Conservation (phyloP, 2,888 invertebrate genomes). For the Molorchus minor region DNA sequence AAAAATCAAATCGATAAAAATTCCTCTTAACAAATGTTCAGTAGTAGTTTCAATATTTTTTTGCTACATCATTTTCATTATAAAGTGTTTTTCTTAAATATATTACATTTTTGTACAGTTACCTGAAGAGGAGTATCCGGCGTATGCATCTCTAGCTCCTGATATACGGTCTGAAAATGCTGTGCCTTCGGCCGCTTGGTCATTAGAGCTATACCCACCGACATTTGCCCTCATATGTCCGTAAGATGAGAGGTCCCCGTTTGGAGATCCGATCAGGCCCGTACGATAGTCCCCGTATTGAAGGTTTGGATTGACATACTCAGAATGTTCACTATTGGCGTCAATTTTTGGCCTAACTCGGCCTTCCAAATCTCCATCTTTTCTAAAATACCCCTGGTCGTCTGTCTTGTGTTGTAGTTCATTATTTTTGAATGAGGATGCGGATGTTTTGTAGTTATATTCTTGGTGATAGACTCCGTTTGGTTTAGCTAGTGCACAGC, state of each 20-base stretch:
- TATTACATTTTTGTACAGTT: too few relatives aligned
- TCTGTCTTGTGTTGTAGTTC: constrained; percentile 60
- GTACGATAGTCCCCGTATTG: constrained; percentile 28
- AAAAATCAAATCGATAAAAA: too few relatives aligned
- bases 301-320: constrained; percentile 58
- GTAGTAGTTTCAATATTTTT: too few relatives aligned
- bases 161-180: constrained; percentile 31
- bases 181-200: constrained; percentile 31
- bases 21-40: too few relatives aligned
- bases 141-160: constrained; percentile 25
- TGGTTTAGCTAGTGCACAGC: constrained; percentile 46
- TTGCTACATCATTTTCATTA: too few relatives aligned
- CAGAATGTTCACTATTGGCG: constrained; percentile 57
- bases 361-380: constrained; percentile 59
- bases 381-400: constrained; percentile 58
- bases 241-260: constrained; percentile 36
- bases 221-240: constrained; percentile 42
- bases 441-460: constrained; percentile 59
- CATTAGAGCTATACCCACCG: constrained; percentile 23
- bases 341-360: constrained; percentile 54
- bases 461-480: constrained; percentile 59
- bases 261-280: constrained; percentile 21
- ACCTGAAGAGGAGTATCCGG: constrained; percentile 10
- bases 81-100: too few relatives aligned
- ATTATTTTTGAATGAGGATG: constrained; percentile 58